A percentile compares a stretch with the other conserved stretches of the same genome.
Evolutionary conservation across 2,797 vertebrate species (phyloP).

Genomic region (Micrastur ruficollis): DNA sequence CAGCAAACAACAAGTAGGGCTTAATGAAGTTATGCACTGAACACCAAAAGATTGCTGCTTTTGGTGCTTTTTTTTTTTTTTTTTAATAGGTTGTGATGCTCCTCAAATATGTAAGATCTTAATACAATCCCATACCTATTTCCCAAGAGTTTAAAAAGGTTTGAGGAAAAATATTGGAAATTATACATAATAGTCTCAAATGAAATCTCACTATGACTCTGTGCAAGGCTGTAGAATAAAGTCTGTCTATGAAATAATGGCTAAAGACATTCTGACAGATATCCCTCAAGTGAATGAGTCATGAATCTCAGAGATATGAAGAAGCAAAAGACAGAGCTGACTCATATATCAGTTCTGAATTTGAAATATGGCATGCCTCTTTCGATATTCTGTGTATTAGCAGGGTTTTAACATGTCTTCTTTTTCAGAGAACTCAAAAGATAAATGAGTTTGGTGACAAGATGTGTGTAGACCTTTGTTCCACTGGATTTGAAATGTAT

Average conservation of each 20-base stretch:
- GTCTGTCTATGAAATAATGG: background rate
- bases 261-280: constrained; percentile 3
- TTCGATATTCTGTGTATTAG: background rate
- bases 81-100: background rate
- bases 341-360: background rate
- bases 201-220: background rate
- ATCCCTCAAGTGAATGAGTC: constrained; percentile 8
- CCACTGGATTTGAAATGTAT: background rate
- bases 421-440: background rate
- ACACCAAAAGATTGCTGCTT: background rate
- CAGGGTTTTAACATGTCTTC: background rate
- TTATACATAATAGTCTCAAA: background rate
- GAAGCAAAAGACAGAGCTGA: constrained; percentile 8
- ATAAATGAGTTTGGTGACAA: background rate
- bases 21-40: background rate
- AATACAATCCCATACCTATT: background rate
- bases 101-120: background rate
- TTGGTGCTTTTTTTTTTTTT: background rate
- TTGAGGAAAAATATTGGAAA: background rate
- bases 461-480: background rate
- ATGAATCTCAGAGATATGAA: background rate
- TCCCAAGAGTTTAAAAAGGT: background rate
- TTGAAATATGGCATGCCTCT: background rate
- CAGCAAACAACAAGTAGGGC: background rate
- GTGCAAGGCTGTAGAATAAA: background rate